Evolutionary conservation across 2,888 invertebrate species (phyloP).

Genomic region (Apocheima hispidaria): DNA sequence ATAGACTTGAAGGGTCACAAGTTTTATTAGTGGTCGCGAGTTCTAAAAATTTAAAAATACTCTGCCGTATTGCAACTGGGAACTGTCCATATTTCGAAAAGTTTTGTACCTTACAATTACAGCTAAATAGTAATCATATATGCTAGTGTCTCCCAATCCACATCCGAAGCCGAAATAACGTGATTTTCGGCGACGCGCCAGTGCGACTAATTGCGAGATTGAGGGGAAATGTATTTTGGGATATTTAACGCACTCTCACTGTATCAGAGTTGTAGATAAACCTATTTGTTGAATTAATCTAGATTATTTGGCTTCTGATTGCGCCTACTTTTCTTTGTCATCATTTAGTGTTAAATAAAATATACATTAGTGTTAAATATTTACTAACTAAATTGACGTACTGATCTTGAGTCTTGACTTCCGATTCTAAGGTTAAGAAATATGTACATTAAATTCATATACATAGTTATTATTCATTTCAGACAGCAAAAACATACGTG

Average conservation of each 20-base stretch:
- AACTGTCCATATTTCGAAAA: too few species aligned
- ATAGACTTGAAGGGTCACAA: too few species aligned
- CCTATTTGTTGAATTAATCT: background rate
- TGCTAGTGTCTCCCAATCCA: conserved; percentile 11
- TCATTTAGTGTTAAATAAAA: too few species aligned
- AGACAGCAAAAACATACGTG: background rate
- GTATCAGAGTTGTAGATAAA: background rate
- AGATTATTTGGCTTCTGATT: background rate
- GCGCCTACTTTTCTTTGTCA: background rate
- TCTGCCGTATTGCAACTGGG: too few species aligned
- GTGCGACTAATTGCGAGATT: conserved; percentile 32
- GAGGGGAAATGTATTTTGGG: conserved; percentile 22
- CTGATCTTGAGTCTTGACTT: too few species aligned
- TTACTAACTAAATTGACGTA: too few species aligned
- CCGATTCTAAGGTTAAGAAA: too few species aligned
- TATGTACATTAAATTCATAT: too few species aligned
- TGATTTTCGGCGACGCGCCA: conserved; percentile 25
- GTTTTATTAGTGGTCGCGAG: too few species aligned
- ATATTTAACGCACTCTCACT: conserved; percentile 19
- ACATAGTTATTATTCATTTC: background rate
- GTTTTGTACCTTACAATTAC: too few species aligned
- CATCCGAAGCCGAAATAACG: conserved; percentile 22
- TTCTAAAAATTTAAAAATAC: too few species aligned
- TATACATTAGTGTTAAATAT: too few species aligned
- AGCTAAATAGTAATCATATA: background rate